A percentile compares a stretch with the other conserved stretches of the same genome.
Evolutionary conservation across 2,888 invertebrate genomes (phyloP).

Genomic region (Aphodius sticticus): DNA sequence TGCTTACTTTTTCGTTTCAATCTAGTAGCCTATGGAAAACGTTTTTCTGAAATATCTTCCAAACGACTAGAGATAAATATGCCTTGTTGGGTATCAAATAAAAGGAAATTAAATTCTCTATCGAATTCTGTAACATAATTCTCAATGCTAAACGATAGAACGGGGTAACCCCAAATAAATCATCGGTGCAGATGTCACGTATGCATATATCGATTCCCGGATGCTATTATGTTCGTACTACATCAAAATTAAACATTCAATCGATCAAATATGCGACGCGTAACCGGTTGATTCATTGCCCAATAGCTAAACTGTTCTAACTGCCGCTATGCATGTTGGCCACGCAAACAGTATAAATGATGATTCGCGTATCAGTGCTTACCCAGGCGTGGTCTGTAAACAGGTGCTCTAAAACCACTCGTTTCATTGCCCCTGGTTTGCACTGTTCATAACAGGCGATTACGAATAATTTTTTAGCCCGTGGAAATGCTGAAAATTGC

Average conservation of each 20-base stretch:
- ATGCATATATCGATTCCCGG: background rate
- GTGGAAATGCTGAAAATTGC: background rate
- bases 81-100: background rate
- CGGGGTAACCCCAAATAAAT: background rate
- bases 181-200: background rate
- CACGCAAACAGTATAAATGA: background rate
- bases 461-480: background rate
- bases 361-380: background rate
- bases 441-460: background rate
- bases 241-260: constrained; percentile 4
- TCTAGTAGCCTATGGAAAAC: background rate
- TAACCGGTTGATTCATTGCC: constrained; percentile 4
- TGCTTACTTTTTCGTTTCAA: background rate
- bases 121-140: background rate
- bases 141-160: background rate
- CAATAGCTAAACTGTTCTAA: background rate
- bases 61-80: background rate
- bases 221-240: background rate
- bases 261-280: background rate
- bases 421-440: background rate
- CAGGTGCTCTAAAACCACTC: background rate
- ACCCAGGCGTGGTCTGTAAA: background rate
- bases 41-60: background rate
- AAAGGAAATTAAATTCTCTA: background rate
- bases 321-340: background rate